Conservation (phyloP, 2,113 vertebrate species). For the Sisor rabdophorus region DNA sequence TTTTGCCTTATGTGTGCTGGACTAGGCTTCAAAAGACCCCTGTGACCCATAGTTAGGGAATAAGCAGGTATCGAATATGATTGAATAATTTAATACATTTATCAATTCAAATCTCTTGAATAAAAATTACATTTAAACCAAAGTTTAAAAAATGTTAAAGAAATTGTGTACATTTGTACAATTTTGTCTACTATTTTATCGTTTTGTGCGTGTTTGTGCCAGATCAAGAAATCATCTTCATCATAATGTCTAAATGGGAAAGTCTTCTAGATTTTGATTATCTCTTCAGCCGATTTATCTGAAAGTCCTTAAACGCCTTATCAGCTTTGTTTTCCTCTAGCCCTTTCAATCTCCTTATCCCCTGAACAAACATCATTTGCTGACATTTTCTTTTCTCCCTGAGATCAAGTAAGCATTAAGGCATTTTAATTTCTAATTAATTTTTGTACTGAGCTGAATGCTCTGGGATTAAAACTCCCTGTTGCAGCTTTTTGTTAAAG, state of each 20-base stretch:
- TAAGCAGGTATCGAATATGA: too few relatives aligned
- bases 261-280: constrained; percentile 30
- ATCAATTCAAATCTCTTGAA: background rate
- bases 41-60: too few relatives aligned
- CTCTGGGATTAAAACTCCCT: constrained; percentile 50
- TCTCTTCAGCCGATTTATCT: constrained; percentile 45
- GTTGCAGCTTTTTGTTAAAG: constrained; percentile 44
- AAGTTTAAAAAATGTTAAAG: too few relatives aligned
- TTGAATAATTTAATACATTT: too few relatives aligned
- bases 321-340: constrained; percentile 27
- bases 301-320: constrained; percentile 38
- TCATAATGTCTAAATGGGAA: constrained; percentile 38
- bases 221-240: background rate
- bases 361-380: constrained; percentile 51
- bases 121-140: too few relatives aligned
- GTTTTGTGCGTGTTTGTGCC: background rate
- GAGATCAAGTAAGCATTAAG: constrained; percentile 56
- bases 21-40: too few relatives aligned
- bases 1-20: too few relatives aligned
- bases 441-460: constrained; percentile 51
- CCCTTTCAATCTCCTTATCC: constrained; percentile 27
- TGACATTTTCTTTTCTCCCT: constrained; percentile 47
- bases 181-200: background rate
- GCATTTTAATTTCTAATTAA: constrained; percentile 57
- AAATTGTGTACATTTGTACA: too few relatives aligned